Conservation (phyloP, 1,140 invertebrate species). For the Portunus trituberculatus region DNA sequence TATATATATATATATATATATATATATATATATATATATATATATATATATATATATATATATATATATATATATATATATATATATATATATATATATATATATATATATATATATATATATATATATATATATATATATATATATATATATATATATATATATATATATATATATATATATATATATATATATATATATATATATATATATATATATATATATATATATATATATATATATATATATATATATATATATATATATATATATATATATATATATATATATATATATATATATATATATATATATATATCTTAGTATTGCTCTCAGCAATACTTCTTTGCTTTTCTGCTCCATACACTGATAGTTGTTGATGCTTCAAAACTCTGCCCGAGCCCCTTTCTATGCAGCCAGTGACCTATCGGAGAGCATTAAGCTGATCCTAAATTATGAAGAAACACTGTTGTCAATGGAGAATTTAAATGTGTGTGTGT, state of each 20-base stretch:
- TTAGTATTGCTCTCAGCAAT: neutral
- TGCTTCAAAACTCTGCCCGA: too few relatives aligned
- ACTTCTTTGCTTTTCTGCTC: too few relatives aligned
- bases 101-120: constrained; percentile 51
- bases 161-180: constrained; percentile 49
- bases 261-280: constrained; percentile 34
- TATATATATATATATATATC: constrained; percentile 49
- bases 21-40: too few relatives aligned
- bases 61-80: too few relatives aligned
- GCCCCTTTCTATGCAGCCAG: too few relatives aligned
- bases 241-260: constrained; percentile 26
- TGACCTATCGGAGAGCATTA: too few relatives aligned
- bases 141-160: constrained; percentile 4
- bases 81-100: constrained; percentile 51
- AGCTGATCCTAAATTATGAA: too few relatives aligned
- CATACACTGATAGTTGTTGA: too few relatives aligned
- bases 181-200: constrained; percentile 51
- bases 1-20: too few relatives aligned
- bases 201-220: constrained; percentile 51
- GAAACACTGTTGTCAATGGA: too few relatives aligned
- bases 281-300: constrained; percentile 51
- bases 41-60: too few relatives aligned
- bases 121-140: constrained; percentile 44
- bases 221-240: constrained; percentile 51
- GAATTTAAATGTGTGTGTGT: too few relatives aligned